These are phyloP conservation scores for Cephus cinctus DNA, from an alignment of 1,140 invertebrate genomes.

Conservation along the genomic window DNA sequence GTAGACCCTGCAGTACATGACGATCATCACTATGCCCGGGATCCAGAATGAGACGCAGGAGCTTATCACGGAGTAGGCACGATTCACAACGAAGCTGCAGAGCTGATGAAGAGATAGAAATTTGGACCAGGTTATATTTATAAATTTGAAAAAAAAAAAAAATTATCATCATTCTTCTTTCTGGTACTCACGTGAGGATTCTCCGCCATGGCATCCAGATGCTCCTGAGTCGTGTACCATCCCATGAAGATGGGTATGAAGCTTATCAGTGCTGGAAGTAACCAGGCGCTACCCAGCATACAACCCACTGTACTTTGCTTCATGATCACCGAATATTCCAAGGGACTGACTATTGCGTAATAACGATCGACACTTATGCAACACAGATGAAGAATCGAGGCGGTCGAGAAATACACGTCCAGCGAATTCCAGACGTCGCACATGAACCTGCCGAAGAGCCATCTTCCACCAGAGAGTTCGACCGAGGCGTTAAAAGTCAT, in stretches of 20 bases:
- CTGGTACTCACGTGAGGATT: constrained; percentile 71
- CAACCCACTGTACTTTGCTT: constrained; percentile 78
- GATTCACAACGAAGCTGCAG: constrained; percentile 87
- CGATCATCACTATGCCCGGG: constrained; percentile 89
- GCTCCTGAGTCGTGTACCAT: constrained; percentile 84
- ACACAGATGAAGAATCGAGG: constrained; percentile 86
- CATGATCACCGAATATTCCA: constrained; percentile 88
- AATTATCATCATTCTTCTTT: no score
- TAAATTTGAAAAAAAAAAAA: background rate
- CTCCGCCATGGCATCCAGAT: constrained; percentile 64
- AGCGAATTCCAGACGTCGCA: constrained; percentile 91
- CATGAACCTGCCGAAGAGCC: constrained; percentile 82
- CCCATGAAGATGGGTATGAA: constrained; percentile 94
- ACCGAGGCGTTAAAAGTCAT: constrained; percentile 90
- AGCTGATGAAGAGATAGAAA: constrained; percentile 31
- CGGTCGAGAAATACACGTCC: constrained; percentile 90
- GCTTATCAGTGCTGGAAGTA: constrained; percentile 87
- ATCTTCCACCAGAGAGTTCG: constrained; percentile 70
- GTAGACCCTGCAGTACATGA: constrained; percentile 88
- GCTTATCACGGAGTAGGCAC: constrained; percentile 85
- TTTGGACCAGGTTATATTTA: background rate
- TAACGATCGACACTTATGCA: constrained; percentile 89
- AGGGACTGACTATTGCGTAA: constrained; percentile 82
- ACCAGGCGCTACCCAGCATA: constrained; percentile 86
- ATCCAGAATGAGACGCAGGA: constrained; percentile 95